These are phyloP conservation scores for Eumacrocentrus americanus DNA, from an alignment of 2,888 invertebrate species.

Conservation along the genomic window DNA sequence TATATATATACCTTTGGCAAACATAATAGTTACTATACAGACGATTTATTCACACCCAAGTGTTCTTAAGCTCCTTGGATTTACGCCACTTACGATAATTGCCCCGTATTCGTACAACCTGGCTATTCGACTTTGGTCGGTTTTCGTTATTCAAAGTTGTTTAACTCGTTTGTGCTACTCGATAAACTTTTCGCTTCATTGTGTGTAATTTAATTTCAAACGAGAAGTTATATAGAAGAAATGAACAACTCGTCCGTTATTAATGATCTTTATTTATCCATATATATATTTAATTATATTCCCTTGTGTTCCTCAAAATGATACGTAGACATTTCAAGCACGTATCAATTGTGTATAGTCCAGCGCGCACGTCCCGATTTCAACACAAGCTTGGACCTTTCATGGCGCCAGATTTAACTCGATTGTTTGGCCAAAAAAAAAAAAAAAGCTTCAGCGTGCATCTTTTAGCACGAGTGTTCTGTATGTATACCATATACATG, in stretches of 20 bases:
- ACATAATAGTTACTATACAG: constrained; percentile 34
- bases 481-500: constrained; percentile 6
- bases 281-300: no score
- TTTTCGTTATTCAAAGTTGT: constrained; percentile 13
- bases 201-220: no score
- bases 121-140: constrained; percentile 12
- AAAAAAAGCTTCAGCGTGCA: not conserved
- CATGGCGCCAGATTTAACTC: constrained; percentile 19
- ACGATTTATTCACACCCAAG: constrained; percentile 34
- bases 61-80: constrained; percentile 28
- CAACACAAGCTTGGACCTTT: constrained; percentile 1
- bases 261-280: no score
- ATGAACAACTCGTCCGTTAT: no score
- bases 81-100: constrained; percentile 32
- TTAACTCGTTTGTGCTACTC: constrained; percentile 10
- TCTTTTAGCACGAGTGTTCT: constrained; percentile 9
- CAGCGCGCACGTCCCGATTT: not conserved
- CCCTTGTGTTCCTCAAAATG: not conserved
- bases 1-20: constrained; percentile 18
- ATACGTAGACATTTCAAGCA: constrained; percentile 1
- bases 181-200: constrained; percentile 15
- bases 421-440: constrained; percentile 10
- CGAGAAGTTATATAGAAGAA: no score
- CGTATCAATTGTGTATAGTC: not conserved
- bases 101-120: constrained; percentile 26